Evolutionary conservation across 2,797 vertebrate species (phyloP).

Genomic region (Melanotaenia nigrans): DNA sequence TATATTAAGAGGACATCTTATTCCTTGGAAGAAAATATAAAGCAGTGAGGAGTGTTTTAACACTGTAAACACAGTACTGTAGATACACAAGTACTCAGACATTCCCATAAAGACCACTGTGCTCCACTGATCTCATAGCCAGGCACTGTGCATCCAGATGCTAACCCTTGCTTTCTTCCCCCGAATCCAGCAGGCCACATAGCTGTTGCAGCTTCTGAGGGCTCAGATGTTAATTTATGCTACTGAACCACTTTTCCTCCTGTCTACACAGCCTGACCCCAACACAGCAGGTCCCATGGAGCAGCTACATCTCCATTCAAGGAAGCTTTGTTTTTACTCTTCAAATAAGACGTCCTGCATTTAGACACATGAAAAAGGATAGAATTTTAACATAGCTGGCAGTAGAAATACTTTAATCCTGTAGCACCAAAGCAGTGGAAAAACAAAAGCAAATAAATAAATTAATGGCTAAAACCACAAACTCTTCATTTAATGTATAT

Average conservation of each 20-base stretch:
- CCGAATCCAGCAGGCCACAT: conserved; percentile 41
- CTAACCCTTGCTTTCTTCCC: conserved; percentile 50
- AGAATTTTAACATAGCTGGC: conserved; percentile 38
- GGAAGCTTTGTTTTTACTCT: conserved; percentile 4
- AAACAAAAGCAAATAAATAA: conserved; percentile 26
- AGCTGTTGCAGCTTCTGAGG: conserved; percentile 47
- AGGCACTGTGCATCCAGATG: conserved; percentile 73
- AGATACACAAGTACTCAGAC: conserved; percentile 19
- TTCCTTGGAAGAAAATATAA: neutral
- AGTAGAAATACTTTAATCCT: conserved; percentile 58
- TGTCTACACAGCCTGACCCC: conserved; percentile 65
- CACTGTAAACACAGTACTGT: neutral
- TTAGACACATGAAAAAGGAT: neutral
- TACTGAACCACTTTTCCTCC: conserved; percentile 67
- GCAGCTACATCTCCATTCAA: conserved; percentile 28
- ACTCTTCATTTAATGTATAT: conserved; percentile 19
- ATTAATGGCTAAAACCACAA: neutral
- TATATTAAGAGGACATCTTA: neutral
- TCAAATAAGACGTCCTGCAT: conserved; percentile 13
- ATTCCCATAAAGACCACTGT: conserved; percentile 20
- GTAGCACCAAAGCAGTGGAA: conserved; percentile 15
- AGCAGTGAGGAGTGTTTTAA: neutral
- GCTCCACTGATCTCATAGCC: conserved; percentile 64
- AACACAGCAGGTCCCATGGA: conserved; percentile 41
- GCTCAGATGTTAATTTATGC: conserved; percentile 82